A percentile compares a stretch with the other conserved stretches of the same genome.
Conservation (phyloP, 2,113 vertebrate species). For the Peromyscus maniculatus region DNA sequence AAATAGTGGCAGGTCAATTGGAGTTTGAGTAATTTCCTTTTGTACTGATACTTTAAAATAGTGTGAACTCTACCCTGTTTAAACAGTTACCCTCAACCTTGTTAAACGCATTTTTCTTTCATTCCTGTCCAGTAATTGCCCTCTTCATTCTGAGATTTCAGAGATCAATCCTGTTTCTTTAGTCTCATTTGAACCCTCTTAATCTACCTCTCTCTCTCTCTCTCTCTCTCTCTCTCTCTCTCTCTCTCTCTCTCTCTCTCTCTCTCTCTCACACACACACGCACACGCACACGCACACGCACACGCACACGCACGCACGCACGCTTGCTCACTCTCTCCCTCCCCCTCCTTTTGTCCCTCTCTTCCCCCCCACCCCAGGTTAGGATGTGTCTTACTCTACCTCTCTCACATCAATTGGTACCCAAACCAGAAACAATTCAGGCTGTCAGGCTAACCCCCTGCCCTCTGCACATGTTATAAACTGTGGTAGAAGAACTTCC, state of each 20-base stretch:
- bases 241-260: too few relatives aligned
- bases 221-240: too few relatives aligned
- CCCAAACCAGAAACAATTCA: background rate
- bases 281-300: too few relatives aligned
- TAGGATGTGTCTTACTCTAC: too few relatives aligned
- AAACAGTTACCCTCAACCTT: background rate
- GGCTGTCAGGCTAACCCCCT: background rate
- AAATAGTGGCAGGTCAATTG: background rate
- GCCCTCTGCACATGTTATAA: background rate
- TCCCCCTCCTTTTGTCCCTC: too few relatives aligned
- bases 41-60: slow-evolving; percentile 3
- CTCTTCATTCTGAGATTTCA: slow-evolving; percentile 16
- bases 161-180: background rate
- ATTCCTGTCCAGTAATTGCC: background rate
- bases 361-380: background rate
- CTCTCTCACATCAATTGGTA: background rate
- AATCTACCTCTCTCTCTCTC: too few relatives aligned
- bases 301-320: too few relatives aligned
- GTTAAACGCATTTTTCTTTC: background rate
- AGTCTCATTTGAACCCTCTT: background rate
- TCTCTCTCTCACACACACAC: too few relatives aligned
- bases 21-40: slow-evolving; percentile 3
- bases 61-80: background rate
- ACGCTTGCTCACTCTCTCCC: too few relatives aligned
- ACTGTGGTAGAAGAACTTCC: background rate